A percentile compares a stretch with the other conserved stretches of the same genome.
phyloP scores from a whole-genome alignment of 1,140 invertebrate species.

The Bombus pyrosoma region DNA sequence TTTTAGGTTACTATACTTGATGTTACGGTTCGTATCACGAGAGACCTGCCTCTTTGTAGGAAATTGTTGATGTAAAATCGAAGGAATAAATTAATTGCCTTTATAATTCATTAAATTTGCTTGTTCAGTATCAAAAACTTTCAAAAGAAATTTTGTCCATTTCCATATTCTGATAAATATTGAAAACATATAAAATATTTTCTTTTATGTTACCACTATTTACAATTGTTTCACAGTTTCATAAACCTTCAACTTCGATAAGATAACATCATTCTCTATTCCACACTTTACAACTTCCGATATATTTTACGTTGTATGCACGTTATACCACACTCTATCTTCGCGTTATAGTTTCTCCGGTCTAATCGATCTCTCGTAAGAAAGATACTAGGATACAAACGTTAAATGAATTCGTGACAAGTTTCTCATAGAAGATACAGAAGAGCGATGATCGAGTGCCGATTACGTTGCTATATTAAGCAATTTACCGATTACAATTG shows the following conservation, averaged over 20 bases:
- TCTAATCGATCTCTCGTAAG: background rate
- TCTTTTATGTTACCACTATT: background rate
- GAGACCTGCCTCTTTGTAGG: background rate
- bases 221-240: too few relatives aligned
- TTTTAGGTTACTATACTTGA: background rate
- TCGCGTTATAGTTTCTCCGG: background rate
- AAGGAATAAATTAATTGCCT: background rate
- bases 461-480: background rate
- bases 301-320: background rate
- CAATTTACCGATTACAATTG: background rate
- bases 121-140: background rate
- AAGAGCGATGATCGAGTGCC: background rate
- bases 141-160: background rate
- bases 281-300: background rate
- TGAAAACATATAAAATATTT: background rate
- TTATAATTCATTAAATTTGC: background rate
- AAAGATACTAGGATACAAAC: background rate
- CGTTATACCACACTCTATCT: background rate
- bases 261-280: background rate
- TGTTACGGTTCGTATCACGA: too few relatives aligned
- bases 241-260: background rate
- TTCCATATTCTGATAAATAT: background rate
- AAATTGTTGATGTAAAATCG: background rate
- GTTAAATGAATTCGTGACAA: conserved; percentile 3
- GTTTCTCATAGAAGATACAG: background rate